Evolutionary conservation across 2,113 vertebrate species (phyloP).

Genomic region (Crotophaga sulcirostris): DNA sequence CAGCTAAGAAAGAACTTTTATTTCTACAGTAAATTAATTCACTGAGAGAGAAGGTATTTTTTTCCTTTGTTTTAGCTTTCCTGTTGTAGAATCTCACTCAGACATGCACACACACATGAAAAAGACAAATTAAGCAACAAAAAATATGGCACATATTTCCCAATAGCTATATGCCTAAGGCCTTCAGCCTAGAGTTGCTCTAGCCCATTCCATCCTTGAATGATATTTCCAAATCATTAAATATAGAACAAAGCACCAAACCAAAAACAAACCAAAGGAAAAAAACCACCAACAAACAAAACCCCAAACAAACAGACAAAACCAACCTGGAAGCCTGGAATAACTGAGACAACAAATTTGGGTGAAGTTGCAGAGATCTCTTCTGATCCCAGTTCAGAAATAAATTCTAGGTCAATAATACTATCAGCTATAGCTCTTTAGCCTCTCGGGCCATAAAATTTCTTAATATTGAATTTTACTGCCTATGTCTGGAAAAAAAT

Average conservation of each 20-base stretch:
- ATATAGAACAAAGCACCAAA: no score
- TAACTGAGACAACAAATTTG: no score
- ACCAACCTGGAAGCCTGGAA: no score
- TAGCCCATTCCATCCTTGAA: neutral
- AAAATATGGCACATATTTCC: neutral
- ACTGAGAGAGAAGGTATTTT: neutral
- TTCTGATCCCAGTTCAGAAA: neutral
- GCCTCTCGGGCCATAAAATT: neutral
- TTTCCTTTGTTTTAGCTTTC: neutral
- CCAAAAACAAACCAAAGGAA: no score
- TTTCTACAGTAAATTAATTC: neutral
- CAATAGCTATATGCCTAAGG: neutral
- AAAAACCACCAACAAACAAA: no score
- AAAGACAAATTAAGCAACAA: neutral
- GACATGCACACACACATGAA: neutral
- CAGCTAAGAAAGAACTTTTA: neutral
- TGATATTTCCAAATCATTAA: neutral
- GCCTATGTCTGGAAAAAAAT: neutral
- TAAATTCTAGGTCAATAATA: neutral
- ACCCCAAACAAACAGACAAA: no score
- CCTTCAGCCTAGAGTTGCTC: neutral
- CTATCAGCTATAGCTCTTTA: neutral
- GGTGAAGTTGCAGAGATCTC: neutral
- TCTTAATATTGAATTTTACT: slow-evolving; percentile 6
- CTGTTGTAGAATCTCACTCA: neutral